Conservation (phyloP, 2,113 vertebrate species). For the Cebus imitator region DNA sequence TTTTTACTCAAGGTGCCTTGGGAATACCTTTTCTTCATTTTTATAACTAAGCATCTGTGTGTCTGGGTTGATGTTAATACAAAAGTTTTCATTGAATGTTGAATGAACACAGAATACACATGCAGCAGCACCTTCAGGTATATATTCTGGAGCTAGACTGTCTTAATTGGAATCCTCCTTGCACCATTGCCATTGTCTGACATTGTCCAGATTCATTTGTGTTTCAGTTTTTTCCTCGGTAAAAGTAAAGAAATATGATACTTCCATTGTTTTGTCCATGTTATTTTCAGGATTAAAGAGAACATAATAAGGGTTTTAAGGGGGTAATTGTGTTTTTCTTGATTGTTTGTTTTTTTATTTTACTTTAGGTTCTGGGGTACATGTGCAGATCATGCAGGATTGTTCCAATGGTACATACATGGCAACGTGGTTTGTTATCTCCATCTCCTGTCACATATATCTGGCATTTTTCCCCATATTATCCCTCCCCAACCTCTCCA, state of each 20-base stretch:
- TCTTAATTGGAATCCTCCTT: not conserved
- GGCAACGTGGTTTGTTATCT: too few relatives aligned
- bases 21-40: not conserved
- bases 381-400: too few relatives aligned
- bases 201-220: not conserved
- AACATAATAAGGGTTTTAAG: not conserved
- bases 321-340: not conserved
- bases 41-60: not conserved
- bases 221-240: not conserved
- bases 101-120: not conserved
- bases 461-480: too few relatives aligned
- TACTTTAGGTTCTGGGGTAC: too few relatives aligned
- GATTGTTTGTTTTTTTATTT: too few relatives aligned
- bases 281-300: not conserved
- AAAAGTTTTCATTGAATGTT: not conserved
- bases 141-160: not conserved
- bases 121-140: not conserved
- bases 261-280: not conserved
- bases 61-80: not conserved
- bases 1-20: not conserved
- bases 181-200: not conserved
- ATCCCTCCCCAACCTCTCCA: too few relatives aligned
- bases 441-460: too few relatives aligned
- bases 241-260: not conserved
- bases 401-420: too few relatives aligned